Base-by-base conservation (phyloP, 2,113 vertebrate genomes). In the Menura novaehollandiae region DNA sequence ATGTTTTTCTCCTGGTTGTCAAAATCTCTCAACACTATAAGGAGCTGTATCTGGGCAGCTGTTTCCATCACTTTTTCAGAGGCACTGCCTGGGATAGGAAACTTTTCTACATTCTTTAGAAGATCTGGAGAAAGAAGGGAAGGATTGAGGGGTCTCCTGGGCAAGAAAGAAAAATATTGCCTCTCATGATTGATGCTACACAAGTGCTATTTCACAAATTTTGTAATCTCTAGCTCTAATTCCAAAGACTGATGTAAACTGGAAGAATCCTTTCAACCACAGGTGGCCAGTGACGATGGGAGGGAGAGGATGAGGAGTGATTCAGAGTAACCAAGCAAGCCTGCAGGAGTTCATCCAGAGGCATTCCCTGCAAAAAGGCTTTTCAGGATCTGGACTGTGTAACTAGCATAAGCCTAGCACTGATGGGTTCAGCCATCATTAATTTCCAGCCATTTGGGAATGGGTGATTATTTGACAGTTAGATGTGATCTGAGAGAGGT, bases 391-490 rank as follows among this genome's bases (percentile, higher is more conserved):
- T 82, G 73, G 56, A 68, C 74, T 82, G 15, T 33, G 22, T 73
- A 89, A 89, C 58, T 27, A 75, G 56, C 14, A 52, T 52, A 78
- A 93, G 44, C 27, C 69, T 66, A 89, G 43, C n/a, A 30, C 52
- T 62, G 66, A 60, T 1, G 7, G 53, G 46, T 86, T 94, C 85
- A 83, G 55, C 63, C 85, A 90, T 90, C 90, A 74, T 86, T 95
- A 84, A 86, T 93, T 91, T 93, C 73, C 71, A 94, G 69, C 64
- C 86, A 76, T 93, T 89, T 87, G 93, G 95, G 87, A 88, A 85
- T 79, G 53, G 76, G 76, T 64, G 93, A 85, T 95, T 91, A 95
- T 93, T 76, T 80, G 85, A 89, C 79, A 94, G 85, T 80, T 75
- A 81, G 88, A 85, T 51, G 52, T 46, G 87, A 82, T 96, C 49